A percentile compares a stretch with the other conserved stretches of the same genome.
Evolutionary conservation across 2,797 vertebrate genomes (phyloP).

Genomic region (Poecile montanus): DNA sequence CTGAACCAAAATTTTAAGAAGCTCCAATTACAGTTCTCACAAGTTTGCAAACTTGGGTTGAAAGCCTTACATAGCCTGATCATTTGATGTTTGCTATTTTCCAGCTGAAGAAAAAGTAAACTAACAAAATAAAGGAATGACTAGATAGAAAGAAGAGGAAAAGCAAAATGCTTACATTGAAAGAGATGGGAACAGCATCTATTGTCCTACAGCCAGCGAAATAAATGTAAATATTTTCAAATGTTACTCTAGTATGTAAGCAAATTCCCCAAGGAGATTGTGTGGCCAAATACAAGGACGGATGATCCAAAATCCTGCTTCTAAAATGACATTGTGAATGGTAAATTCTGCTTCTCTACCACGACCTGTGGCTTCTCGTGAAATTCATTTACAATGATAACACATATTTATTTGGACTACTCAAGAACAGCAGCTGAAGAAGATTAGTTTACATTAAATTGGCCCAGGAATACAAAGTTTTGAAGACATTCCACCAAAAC

Average conservation of each 20-base stretch:
- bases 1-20: neutral
- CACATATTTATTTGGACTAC: neutral
- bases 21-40: neutral
- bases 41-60: neutral
- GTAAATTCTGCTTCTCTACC: neutral
- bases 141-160: slow-evolving; percentile 1
- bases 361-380: neutral
- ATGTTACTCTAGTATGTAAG: slow-evolving; percentile 32
- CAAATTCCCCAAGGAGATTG: slow-evolving; percentile 13
- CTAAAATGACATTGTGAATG: neutral
- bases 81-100: neutral
- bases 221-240: slow-evolving; percentile 57
- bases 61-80: neutral
- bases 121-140: slow-evolving; percentile 13
- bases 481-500: neutral
- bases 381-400: neutral
- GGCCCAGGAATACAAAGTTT: neutral
- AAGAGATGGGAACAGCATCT: slow-evolving; percentile 35
- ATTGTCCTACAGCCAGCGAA: slow-evolving; percentile 13
- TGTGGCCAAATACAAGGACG: neutral
- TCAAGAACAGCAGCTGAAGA: slow-evolving; percentile 10
- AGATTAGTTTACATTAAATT: slow-evolving; percentile 12
- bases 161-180: slow-evolving; percentile 40
- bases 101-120: slow-evolving; percentile 31
- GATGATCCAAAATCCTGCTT: neutral